Conservation (phyloP, 2,888 invertebrate genomes). For the Cephus runcator region DNA sequence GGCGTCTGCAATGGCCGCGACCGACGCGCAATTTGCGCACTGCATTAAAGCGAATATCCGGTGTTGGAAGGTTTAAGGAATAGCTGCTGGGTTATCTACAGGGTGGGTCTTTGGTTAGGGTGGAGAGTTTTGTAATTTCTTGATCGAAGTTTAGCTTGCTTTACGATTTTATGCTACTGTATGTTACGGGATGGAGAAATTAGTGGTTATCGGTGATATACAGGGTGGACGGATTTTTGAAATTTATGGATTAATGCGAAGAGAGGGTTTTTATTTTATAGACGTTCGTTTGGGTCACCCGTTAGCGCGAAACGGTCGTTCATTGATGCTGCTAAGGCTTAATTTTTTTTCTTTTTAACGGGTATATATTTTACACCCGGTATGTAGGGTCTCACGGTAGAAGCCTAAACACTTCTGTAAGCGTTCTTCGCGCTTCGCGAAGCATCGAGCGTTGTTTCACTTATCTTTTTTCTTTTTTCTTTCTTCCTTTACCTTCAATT, state of each 20-base stretch:
- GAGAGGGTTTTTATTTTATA: too few species aligned
- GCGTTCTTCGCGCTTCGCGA: not conserved
- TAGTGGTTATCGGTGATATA: too few species aligned
- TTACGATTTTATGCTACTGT: not conserved
- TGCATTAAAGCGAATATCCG: conserved; percentile 22
- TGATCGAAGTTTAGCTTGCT: not conserved
- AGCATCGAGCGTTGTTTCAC: not conserved
- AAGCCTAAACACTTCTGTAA: not conserved
- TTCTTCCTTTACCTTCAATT: not conserved
- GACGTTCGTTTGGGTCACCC: too few species aligned
- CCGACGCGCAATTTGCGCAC: conserved; percentile 16
- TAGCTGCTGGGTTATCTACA: not conserved
- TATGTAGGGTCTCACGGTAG: not conserved
- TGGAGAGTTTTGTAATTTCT: not conserved
- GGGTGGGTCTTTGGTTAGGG: not conserved
- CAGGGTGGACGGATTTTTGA: too few species aligned
- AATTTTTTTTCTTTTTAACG: too few species aligned
- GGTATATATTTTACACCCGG: conserved; percentile 6
- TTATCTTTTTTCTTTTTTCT: not conserved
- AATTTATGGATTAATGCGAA: too few species aligned
- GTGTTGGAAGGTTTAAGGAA: not conserved
- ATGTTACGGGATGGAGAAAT: not conserved
- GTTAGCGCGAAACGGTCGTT: too few species aligned
- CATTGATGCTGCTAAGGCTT: too few species aligned
- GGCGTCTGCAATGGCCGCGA: not conserved